A percentile compares a stretch with the other conserved stretches of the same genome.
Evolutionary conservation across 92 coral and sea anemone species (phyloP).

Genomic region (Chrysogorgia sp.): DNA sequence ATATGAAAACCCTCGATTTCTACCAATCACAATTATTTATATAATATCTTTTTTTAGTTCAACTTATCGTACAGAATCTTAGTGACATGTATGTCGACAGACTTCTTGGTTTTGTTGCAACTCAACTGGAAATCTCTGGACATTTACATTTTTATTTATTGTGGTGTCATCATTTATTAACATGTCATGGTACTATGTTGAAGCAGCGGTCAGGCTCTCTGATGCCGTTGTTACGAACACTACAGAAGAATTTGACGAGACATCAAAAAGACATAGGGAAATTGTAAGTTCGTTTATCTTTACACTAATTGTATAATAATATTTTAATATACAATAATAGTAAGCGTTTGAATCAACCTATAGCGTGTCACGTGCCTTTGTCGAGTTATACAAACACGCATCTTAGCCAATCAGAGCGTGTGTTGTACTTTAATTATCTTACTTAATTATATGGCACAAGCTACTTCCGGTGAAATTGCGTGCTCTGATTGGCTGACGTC

Average conservation of each 20-base stretch:
- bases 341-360: neutral
- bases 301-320: neutral
- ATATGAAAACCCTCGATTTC: no score
- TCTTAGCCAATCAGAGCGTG: no score
- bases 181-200: slow-evolving; percentile 78
- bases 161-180: slow-evolving; percentile 86
- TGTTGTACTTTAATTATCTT: no score
- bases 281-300: slow-evolving; percentile 69
- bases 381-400: no score
- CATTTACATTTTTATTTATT: slow-evolving; percentile 84
- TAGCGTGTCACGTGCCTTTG: no score
- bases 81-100: slow-evolving; percentile 78
- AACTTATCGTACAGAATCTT: slow-evolving; percentile 74
- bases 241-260: slow-evolving; percentile 82
- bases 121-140: slow-evolving; percentile 79
- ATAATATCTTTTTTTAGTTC: slow-evolving; percentile 64
- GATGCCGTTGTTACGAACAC: slow-evolving; percentile 72
- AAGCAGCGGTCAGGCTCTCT: slow-evolving; percentile 71
- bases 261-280: slow-evolving; percentile 84
- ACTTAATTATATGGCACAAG: no score
- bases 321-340: no score
- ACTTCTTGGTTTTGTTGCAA: slow-evolving; percentile 78
- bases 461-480: no score
- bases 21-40: no score
- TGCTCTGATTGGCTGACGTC: no score